phyloP scores from a whole-genome alignment of 2,888 invertebrate species.

The Sesia bembeciformis region DNA sequence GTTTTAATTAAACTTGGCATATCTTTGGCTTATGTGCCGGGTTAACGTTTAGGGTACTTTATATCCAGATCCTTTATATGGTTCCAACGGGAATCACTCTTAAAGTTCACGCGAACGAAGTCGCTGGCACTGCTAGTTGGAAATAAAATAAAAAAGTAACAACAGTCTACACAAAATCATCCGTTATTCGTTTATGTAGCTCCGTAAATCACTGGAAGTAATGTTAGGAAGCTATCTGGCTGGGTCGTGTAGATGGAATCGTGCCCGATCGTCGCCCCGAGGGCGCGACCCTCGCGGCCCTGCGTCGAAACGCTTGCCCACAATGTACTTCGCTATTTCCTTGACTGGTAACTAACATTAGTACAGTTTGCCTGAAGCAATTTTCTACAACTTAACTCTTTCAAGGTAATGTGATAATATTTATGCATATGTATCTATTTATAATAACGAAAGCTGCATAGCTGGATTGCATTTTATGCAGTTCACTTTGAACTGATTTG shows the following conservation, averaged over 20 bases:
- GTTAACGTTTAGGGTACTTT: too few species aligned
- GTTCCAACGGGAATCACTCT: too few species aligned
- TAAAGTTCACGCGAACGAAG: too few species aligned
- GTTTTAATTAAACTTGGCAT: too few species aligned
- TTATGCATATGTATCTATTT: too few species aligned
- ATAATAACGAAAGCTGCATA: too few species aligned
- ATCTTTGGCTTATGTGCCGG: too few species aligned
- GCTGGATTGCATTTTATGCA: too few species aligned
- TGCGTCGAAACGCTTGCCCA: constrained; percentile 5
- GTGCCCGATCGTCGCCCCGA: constrained; percentile 32
- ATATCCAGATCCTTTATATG: too few species aligned
- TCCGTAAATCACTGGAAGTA: constrained; percentile 9
- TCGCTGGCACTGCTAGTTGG: not conserved
- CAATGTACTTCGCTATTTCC: constrained; percentile 11
- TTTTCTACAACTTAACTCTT: not conserved
- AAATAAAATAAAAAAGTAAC: not conserved
- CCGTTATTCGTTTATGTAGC: not conserved
- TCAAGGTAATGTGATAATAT: not conserved
- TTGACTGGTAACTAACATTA: constrained; percentile 7
- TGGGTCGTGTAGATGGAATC: constrained; percentile 33
- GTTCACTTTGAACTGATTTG: too few species aligned
- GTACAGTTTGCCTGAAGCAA: not conserved
- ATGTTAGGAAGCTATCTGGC: constrained; percentile 33
- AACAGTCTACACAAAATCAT: not conserved
- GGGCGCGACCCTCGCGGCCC: constrained; percentile 27